phyloP scores from a whole-genome alignment of 2,888 invertebrate genomes.

The Eremobia ochroleuca region DNA sequence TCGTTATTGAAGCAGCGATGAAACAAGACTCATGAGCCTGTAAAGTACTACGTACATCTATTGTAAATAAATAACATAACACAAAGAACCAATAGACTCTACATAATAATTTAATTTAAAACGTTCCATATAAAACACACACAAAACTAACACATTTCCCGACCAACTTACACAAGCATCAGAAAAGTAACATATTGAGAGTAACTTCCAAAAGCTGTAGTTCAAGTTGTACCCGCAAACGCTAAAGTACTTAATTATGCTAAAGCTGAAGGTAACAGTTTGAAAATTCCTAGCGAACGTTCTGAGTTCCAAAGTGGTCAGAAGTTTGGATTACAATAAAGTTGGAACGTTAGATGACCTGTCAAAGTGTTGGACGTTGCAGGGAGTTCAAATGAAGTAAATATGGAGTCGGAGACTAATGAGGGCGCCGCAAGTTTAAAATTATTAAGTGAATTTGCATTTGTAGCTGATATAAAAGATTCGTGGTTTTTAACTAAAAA shows the following conservation, averaged over 20 bases:
- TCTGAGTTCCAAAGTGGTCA: slow-evolving; percentile 49
- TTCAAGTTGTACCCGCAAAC: slow-evolving; percentile 30
- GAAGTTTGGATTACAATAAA: slow-evolving; percentile 60
- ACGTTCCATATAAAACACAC: background rate
- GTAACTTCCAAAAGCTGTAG: background rate
- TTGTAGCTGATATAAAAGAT: background rate
- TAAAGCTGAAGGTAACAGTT: slow-evolving; percentile 51
- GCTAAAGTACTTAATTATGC: slow-evolving; percentile 50
- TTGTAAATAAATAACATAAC: too few species aligned
- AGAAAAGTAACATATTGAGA: slow-evolving; percentile 6
- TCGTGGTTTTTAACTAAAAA: background rate
- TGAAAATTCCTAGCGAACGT: slow-evolving; percentile 43
- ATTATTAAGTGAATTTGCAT: background rate
- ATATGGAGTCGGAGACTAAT: slow-evolving; percentile 16
- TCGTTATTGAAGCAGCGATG: too few species aligned
- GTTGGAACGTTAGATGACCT: slow-evolving; percentile 48
- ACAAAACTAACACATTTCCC: background rate
- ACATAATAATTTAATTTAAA: too few species aligned
- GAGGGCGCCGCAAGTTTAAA: slow-evolving; percentile 3
- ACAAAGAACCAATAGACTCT: too few species aligned
- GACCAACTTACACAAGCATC: background rate
- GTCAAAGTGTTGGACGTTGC: slow-evolving; percentile 46
- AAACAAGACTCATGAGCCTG: too few species aligned
- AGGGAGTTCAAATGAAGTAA: slow-evolving; percentile 12
- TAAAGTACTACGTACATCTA: too few species aligned